Conservation (phyloP, 2,888 invertebrate species). For the Amorpha juglandis region DNA sequence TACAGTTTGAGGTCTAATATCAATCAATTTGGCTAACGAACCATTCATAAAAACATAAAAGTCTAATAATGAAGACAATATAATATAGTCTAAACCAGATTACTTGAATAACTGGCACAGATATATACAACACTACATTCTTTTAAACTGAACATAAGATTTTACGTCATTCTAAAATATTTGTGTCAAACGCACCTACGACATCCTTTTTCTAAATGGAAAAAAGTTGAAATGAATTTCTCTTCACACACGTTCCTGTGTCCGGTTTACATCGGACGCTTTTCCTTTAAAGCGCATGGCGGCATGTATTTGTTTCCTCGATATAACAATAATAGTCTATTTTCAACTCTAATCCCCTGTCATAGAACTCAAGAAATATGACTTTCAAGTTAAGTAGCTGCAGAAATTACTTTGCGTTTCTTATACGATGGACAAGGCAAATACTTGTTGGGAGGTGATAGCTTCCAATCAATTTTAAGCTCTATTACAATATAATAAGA, state of each 20-base stretch:
- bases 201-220: constrained; percentile 73
- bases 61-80: neutral
- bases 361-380: constrained; percentile 31
- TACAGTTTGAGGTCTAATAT: neutral
- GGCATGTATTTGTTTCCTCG: constrained; percentile 33
- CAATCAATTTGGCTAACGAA: neutral
- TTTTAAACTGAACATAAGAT: neutral
- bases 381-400: constrained; percentile 34
- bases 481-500: constrained; percentile 45
- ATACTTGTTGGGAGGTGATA: constrained; percentile 50
- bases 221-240: constrained; percentile 67
- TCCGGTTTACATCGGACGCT: constrained; percentile 77
- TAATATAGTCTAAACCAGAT: constrained; percentile 27
- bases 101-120: constrained; percentile 24
- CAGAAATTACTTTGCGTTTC: constrained; percentile 43
- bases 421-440: constrained; percentile 48
- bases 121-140: constrained; percentile 27
- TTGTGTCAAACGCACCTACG: constrained; percentile 65
- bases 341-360: constrained; percentile 38
- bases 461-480: constrained; percentile 43
- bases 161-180: constrained; percentile 48
- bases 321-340: constrained; percentile 31
- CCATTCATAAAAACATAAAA: neutral
- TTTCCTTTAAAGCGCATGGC: constrained; percentile 70
- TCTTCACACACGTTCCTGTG: constrained; percentile 73